These are phyloP conservation scores for Alces alces DNA, from an alignment of 2,113 vertebrate genomes.

Conservation along the genomic window DNA sequence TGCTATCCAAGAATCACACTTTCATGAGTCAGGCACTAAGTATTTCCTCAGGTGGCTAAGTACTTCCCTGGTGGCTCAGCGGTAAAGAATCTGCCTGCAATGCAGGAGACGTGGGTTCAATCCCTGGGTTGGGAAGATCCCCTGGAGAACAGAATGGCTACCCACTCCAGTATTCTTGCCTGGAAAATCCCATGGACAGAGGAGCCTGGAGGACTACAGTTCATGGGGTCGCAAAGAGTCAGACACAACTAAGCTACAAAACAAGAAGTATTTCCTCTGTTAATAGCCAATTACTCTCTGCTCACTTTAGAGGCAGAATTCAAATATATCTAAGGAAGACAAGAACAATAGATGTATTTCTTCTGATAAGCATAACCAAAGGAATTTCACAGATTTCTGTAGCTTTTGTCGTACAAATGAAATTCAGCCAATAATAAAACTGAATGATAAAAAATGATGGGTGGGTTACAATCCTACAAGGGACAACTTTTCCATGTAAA, in stretches of 20 bases:
- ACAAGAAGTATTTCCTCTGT: neutral
- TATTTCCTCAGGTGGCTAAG: neutral
- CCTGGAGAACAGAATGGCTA: neutral
- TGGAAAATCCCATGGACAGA: neutral
- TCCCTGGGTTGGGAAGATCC: neutral
- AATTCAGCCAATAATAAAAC: neutral
- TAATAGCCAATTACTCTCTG: neutral
- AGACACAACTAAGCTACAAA: neutral
- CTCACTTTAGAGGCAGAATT: slow-evolving; percentile 8
- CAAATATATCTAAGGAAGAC: neutral
- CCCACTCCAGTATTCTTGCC: neutral
- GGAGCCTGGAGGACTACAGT: neutral
- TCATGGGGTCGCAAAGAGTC: neutral
- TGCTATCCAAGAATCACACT: neutral
- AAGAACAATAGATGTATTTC: neutral
- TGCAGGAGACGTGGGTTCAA: neutral
- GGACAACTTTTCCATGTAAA: neutral
- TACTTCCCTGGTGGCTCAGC: neutral
- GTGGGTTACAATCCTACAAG: neutral
- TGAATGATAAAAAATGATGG: slow-evolving; percentile 4
- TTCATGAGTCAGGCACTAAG: neutral
- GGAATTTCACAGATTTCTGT: neutral
- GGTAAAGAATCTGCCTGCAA: neutral
- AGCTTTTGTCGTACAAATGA: neutral
- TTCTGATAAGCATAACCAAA: slow-evolving; percentile 2